phyloP scores from a whole-genome alignment of 2,888 invertebrate species.

The Chrysina gloriosa region DNA sequence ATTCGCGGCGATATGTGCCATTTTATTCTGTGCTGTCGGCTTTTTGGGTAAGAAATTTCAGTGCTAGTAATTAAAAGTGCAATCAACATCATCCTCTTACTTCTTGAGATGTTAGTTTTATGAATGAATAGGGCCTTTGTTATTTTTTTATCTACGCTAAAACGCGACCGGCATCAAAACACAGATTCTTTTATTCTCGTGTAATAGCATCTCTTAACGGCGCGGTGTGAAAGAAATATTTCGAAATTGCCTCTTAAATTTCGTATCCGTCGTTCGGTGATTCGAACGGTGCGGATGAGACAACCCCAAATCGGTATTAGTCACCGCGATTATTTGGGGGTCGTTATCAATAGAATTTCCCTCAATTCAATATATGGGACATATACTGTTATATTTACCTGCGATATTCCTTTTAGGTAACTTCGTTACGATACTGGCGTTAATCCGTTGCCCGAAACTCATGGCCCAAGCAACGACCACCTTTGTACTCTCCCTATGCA shows the following conservation, averaged over 20 bases:
- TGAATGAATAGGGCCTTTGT: slow-evolving; percentile 18
- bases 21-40: slow-evolving; percentile 82
- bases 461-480: slow-evolving; percentile 87
- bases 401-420: slow-evolving; percentile 73
- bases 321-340: slow-evolving; percentile 12
- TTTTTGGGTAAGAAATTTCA: slow-evolving; percentile 76
- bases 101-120: not conserved
- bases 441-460: slow-evolving; percentile 81
- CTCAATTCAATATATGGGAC: slow-evolving; percentile 3
- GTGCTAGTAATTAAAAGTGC: too few relatives aligned
- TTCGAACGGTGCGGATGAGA: too few relatives aligned
- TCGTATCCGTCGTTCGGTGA: too few relatives aligned
- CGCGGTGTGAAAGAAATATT: not conserved
- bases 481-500: slow-evolving; percentile 86
- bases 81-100: too few relatives aligned
- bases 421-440: slow-evolving; percentile 82
- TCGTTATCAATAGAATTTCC: slow-evolving; percentile 1
- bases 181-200: not conserved
- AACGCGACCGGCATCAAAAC: not conserved
- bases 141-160: slow-evolving; percentile 40
- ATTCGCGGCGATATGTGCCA: slow-evolving; percentile 82
- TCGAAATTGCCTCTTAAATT: not conserved
- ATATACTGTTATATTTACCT: slow-evolving; percentile 23
- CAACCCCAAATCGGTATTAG: slow-evolving; percentile 9
- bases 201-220: slow-evolving; percentile 7